Evolutionary conservation across 1,140 invertebrate genomes (phyloP).

Genomic region (Portunus trituberculatus): DNA sequence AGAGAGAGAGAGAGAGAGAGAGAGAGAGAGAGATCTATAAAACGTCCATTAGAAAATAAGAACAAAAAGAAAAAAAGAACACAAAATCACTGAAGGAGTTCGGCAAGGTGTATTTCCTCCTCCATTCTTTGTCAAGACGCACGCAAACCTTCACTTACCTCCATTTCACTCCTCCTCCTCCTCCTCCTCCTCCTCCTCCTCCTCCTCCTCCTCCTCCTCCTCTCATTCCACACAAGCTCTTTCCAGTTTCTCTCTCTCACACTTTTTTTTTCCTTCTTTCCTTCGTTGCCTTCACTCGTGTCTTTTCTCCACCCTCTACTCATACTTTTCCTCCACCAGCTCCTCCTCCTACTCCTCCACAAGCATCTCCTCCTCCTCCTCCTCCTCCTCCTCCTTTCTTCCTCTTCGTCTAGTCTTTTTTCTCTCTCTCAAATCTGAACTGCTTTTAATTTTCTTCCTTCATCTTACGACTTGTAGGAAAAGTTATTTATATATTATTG

Average conservation of each 20-base stretch:
- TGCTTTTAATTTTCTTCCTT: background rate
- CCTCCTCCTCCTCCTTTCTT: background rate
- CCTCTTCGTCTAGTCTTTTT: background rate
- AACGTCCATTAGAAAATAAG: too few species aligned
- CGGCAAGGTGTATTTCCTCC: background rate
- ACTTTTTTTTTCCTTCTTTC: background rate
- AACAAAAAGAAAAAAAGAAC: too few species aligned
- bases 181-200: background rate
- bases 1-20: too few species aligned
- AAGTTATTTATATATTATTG: background rate
- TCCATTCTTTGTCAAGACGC: background rate
- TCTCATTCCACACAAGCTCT: background rate
- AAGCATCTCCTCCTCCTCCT: background rate
- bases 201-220: background rate
- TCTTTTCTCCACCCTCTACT: background rate
- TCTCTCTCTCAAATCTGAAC: background rate
- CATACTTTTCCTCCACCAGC: background rate
- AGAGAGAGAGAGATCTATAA: too few species aligned
- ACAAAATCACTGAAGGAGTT: too few species aligned
- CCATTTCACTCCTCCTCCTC: background rate
- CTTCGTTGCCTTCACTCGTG: background rate
- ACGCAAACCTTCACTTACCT: background rate
- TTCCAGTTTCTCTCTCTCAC: too few species aligned
- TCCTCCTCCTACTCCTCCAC: background rate
- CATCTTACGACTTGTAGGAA: background rate